A percentile compares a stretch with the other conserved stretches of the same genome.
Conservation (phyloP, 2,888 invertebrate species). For the Dicycla oo region DNA sequence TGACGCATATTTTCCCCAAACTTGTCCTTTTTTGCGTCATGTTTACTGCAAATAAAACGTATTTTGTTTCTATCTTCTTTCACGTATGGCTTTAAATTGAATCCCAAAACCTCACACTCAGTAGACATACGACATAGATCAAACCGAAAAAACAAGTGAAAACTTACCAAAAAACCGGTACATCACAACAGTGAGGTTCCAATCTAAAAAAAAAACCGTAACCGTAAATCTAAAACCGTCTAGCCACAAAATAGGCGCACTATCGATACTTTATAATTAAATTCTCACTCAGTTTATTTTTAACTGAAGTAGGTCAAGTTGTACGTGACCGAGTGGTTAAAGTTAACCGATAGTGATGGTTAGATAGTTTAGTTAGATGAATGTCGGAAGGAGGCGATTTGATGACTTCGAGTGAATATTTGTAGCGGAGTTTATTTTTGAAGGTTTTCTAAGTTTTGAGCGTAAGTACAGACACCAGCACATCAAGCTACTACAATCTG, state of each 20-base stretch:
- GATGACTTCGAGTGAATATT: conserved; percentile 1
- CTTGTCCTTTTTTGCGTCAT: no score
- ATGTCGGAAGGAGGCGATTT: conserved; percentile 2
- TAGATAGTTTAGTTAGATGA: conserved; percentile 32
- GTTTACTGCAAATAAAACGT: no score
- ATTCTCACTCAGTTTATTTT: conserved; percentile 59
- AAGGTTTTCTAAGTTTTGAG: not conserved
- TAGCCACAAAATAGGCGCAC: conserved; percentile 52
- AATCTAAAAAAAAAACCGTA: conserved; percentile 35
- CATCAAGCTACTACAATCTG: no score
- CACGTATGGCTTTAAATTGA: not conserved
- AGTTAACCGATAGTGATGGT: conserved; percentile 33
- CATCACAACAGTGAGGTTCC: conserved; percentile 32
- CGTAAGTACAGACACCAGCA: no score
- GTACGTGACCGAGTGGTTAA: conserved; percentile 55
- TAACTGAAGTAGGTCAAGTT: conserved; percentile 55
- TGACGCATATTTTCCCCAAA: no score
- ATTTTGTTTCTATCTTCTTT: no score
- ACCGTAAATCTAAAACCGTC: conserved; percentile 44
- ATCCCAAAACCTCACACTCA: not conserved
- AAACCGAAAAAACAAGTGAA: not conserved
- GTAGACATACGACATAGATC: not conserved
- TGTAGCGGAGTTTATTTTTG: conserved; percentile 4
- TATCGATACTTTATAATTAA: conserved; percentile 57
- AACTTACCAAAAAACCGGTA: conserved; percentile 24